phyloP scores from a whole-genome alignment of 2,797 vertebrate genomes.

The Anguilla obscura region DNA sequence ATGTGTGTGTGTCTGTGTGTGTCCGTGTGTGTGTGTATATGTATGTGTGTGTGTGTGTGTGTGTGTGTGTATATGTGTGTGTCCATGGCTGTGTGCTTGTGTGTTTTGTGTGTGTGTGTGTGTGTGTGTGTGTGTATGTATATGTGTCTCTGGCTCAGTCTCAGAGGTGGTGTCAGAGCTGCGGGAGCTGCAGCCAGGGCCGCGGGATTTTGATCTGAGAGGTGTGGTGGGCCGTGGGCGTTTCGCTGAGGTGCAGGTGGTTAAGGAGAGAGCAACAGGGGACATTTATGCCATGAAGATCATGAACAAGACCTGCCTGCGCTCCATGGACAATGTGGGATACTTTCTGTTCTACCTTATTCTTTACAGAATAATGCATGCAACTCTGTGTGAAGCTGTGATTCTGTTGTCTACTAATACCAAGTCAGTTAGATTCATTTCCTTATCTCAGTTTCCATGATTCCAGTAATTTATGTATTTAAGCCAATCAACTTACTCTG shows the following conservation, averaged over 20 bases:
- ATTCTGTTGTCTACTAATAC: background rate
- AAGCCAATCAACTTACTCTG: background rate
- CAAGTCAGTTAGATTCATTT: background rate
- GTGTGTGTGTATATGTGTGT: background rate
- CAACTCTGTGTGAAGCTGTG: background rate
- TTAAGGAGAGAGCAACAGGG: constrained; percentile 84
- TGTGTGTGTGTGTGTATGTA: constrained; percentile 39
- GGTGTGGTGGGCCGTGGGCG: constrained; percentile 83
- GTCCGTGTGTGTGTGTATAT: no score
- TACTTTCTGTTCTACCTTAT: background rate
- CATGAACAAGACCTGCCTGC: constrained; percentile 84
- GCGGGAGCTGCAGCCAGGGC: constrained; percentile 80
- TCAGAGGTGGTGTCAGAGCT: constrained; percentile 84
- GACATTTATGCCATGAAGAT: constrained; percentile 94
- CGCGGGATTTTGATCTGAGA: constrained; percentile 84
- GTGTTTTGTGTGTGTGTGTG: background rate
- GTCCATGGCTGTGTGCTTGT: constrained; percentile 6
- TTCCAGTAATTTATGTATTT: background rate
- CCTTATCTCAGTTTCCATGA: background rate
- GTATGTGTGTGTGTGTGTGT: background rate
- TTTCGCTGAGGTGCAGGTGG: constrained; percentile 89
- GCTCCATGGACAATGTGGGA: constrained; percentile 84
- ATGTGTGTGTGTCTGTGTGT: no score
- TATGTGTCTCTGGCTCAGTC: constrained; percentile 68
- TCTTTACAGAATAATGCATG: background rate